Percentiles rank a stretch among this genome's conserved stretches.
These are phyloP conservation scores for Drosophila pseudotalamancana DNA, from an alignment of 2,888 invertebrate species.

Conservation along the genomic window DNA sequence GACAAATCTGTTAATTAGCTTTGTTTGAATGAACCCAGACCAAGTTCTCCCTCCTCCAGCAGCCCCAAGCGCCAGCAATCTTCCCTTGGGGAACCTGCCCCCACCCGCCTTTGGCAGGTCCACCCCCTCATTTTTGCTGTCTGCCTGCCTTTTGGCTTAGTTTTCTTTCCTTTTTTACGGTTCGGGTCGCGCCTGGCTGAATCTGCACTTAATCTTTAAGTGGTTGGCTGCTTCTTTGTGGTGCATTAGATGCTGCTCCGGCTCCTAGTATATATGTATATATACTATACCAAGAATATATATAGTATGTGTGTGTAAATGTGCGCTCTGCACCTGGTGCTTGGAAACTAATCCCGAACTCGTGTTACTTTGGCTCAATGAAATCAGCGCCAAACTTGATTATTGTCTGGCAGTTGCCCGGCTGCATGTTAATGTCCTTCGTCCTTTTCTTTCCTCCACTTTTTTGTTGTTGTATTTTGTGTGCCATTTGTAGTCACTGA, in stretches of 20 bases:
- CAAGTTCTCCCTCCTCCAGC: not conserved
- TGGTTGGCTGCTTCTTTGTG: conserved; percentile 71
- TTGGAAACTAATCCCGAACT: conserved; percentile 70
- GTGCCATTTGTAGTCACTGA: conserved; percentile 69
- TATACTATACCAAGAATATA: not conserved
- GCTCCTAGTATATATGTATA: not conserved
- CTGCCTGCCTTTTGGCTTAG: conserved; percentile 1
- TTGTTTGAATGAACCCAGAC: conserved; percentile 67
- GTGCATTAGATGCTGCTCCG: conserved; percentile 55
- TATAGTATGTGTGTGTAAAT: not conserved
- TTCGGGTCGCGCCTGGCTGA: conserved; percentile 67
- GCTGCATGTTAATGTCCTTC: conserved; percentile 67
- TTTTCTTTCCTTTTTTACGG: conserved; percentile 22
- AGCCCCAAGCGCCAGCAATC: not conserved
- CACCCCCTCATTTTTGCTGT: conserved; percentile 14
- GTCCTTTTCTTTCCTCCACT: conserved; percentile 1
- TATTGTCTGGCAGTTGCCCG: conserved; percentile 54
- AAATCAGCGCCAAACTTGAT: conserved; percentile 73
- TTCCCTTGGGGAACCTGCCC: conserved; percentile 8
- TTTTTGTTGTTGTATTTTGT: too few relatives aligned
- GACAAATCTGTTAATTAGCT: conserved; percentile 81
- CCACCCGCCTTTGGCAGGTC: not conserved
- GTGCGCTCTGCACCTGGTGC: conserved; percentile 36
- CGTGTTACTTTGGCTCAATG: conserved; percentile 67
- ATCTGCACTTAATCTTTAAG: conserved; percentile 77